Base-by-base conservation (phyloP, 2,888 invertebrate genomes). In the Campoplex capitator region DNA sequence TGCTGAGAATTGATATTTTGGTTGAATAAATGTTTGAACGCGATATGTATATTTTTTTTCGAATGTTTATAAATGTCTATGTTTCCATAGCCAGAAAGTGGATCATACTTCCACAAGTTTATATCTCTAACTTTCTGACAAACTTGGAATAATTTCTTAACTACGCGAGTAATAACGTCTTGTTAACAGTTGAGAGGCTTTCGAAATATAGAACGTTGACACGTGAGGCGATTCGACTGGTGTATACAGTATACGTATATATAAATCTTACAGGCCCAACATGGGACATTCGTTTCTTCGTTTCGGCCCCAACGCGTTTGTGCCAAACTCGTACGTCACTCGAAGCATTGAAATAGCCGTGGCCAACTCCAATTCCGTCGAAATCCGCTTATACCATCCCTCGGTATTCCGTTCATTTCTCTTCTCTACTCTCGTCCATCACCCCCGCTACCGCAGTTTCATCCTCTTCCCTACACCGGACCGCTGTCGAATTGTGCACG, bases 341-440 rank as follows among this genome's bases (percentile, higher is more conserved):
- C 92, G 91, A 92, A 91, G 91, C 91, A 91, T 91, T 89, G 89
- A 91, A 83, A 88, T 88, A 88, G 88, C 54, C 68, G 45, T 48
- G 74, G 78, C 79, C 91, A 90, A 91, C 92, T 92, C 90, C 92
- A 93, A 93, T 93, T 93, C 91, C 91, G 90, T 91, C 90, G 91
- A 93, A 93, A 93, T 93, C 92, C 91, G 92, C 93, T 93, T 93
- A 93, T 89, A 90, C 90, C 89, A 48, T 73, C 58, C 78, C 54
- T 70, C 58, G 45, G 48, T 35, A 35, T 67, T 65, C 84, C 62
- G 79, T 74, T 80, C 86, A 80, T 73, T 86, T 78, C 82, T 82
- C 79, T 79, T 82, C 81, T 54, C 45, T 62, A 32, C 56, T 65
- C 56, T 70, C 45, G 16, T 23, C 67, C 11, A 23, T 28, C 38